phyloP scores from a whole-genome alignment of 2,797 vertebrate genomes.

The Fistularia tabacaria region DNA sequence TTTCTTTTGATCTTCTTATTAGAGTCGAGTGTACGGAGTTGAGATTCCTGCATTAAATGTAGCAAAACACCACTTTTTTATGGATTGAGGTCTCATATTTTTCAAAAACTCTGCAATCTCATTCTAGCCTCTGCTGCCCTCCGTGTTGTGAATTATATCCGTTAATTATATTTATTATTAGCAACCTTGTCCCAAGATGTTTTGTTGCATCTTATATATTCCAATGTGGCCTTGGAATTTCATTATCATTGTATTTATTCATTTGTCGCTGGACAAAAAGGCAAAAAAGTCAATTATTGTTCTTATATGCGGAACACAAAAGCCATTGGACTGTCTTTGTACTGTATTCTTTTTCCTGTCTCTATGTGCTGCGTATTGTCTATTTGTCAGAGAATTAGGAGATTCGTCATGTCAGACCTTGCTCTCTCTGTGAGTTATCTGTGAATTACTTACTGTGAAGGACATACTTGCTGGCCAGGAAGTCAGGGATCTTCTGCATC shows the following conservation, averaged over 20 bases:
- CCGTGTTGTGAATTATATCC: slow-evolving; percentile 5
- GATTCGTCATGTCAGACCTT: slow-evolving; percentile 60
- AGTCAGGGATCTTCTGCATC: slow-evolving; percentile 46
- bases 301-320: slow-evolving; percentile 28
- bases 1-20: slow-evolving; percentile 54
- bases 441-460: slow-evolving; percentile 58
- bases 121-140: slow-evolving; percentile 5
- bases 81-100: slow-evolving; percentile 40
- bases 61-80: slow-evolving; percentile 33
- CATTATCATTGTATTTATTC: slow-evolving; percentile 6
- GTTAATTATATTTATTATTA: slow-evolving; percentile 2
- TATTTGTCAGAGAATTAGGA: slow-evolving; percentile 66
- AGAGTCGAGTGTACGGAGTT: slow-evolving; percentile 30
- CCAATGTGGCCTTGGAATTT: slow-evolving; percentile 23
- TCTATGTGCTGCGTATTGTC: slow-evolving; percentile 39
- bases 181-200: neutral
- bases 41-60: slow-evolving; percentile 25
- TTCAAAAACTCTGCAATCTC: slow-evolving; percentile 25
- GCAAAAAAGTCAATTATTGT: slow-evolving; percentile 28
- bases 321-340: slow-evolving; percentile 36
- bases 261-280: neutral
- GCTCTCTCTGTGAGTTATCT: slow-evolving; percentile 55
- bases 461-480: slow-evolving; percentile 47
- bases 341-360: slow-evolving; percentile 7
- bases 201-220: slow-evolving; percentile 20